These are phyloP conservation scores for Palloptera scutellata DNA, from an alignment of 2,888 invertebrate genomes.

Conservation along the genomic window DNA sequence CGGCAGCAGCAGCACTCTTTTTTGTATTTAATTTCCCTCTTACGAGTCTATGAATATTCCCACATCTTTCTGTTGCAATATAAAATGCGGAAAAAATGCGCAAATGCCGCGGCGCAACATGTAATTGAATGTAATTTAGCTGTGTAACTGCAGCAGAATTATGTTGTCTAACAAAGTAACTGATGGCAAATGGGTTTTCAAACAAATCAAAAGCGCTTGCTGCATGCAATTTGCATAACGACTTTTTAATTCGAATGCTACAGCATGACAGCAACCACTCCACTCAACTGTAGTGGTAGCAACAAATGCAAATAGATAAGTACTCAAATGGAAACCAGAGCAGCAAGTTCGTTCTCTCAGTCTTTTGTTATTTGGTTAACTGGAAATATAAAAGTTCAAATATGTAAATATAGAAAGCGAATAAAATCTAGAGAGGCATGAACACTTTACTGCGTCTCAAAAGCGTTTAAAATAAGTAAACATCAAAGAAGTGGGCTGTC, in stretches of 20 bases:
- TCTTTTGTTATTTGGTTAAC: background rate
- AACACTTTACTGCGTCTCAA: too few relatives aligned
- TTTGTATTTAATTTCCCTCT: too few relatives aligned
- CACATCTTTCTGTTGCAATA: constrained; percentile 20
- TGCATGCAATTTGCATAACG: constrained; percentile 57
- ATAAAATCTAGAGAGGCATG: too few relatives aligned
- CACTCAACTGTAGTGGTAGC: too few relatives aligned
- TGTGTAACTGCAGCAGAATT: constrained; percentile 50
- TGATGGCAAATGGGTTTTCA: constrained; percentile 35
- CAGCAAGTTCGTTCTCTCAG: background rate
- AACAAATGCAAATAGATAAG: too few relatives aligned
- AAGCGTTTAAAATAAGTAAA: too few relatives aligned
- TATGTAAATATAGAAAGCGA: too few relatives aligned
- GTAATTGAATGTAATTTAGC: constrained; percentile 59
- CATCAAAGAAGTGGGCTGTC: too few relatives aligned
- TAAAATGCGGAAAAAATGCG: constrained; percentile 10
- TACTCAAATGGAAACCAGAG: too few relatives aligned
- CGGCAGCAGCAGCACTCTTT: background rate
- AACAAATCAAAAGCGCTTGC: constrained; percentile 33
- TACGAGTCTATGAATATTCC: constrained; percentile 17
- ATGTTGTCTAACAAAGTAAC: constrained; percentile 39
- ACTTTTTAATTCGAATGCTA: constrained; percentile 44
- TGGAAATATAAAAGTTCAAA: background rate
- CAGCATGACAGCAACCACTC: too few relatives aligned
- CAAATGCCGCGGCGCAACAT: constrained; percentile 34